A percentile compares a stretch with the other conserved stretches of the same genome.
Conservation (phyloP, 2,888 invertebrate genomes). For the Pollenia angustigena region DNA sequence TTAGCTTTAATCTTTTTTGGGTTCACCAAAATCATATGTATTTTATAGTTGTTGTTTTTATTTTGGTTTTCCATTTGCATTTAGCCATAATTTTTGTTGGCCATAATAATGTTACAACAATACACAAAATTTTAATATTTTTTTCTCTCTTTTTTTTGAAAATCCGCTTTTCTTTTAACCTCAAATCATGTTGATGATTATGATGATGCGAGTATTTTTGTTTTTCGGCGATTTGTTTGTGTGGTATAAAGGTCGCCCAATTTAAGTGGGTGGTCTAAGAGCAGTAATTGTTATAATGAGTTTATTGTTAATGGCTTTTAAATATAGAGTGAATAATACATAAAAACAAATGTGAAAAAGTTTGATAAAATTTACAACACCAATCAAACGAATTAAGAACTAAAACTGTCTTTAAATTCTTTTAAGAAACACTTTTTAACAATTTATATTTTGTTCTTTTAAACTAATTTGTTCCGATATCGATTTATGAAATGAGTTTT, state of each 20-base stretch:
- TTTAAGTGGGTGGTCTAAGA: neutral
- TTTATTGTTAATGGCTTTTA: conserved; percentile 77
- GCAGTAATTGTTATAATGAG: conserved; percentile 76
- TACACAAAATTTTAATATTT: conserved; percentile 10
- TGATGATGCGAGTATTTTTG: conserved; percentile 62
- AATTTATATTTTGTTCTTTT: no score
- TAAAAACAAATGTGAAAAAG: neutral
- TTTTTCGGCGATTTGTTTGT: neutral
- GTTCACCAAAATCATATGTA: conserved; percentile 54
- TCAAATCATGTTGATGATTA: conserved; percentile 81
- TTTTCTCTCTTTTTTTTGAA: conserved; percentile 32
- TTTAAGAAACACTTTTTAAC: no score
- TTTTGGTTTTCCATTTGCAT: conserved; percentile 35
- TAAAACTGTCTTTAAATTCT: no score
- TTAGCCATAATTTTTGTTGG: conserved; percentile 42
- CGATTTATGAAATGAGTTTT: no score
- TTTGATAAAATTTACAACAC: no score
- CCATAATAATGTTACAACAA: conserved; percentile 39
- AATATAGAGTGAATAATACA: neutral
- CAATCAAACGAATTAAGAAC: no score
- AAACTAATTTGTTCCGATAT: no score
- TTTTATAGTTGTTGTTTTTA: conserved; percentile 3
- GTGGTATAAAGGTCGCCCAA: neutral
- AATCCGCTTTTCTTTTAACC: conserved; percentile 82
- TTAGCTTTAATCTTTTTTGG: conserved; percentile 63